A percentile compares a stretch with the other conserved stretches of the same genome.
Conservation (phyloP, 2,888 invertebrate species). For the Cephus spinipes region DNA sequence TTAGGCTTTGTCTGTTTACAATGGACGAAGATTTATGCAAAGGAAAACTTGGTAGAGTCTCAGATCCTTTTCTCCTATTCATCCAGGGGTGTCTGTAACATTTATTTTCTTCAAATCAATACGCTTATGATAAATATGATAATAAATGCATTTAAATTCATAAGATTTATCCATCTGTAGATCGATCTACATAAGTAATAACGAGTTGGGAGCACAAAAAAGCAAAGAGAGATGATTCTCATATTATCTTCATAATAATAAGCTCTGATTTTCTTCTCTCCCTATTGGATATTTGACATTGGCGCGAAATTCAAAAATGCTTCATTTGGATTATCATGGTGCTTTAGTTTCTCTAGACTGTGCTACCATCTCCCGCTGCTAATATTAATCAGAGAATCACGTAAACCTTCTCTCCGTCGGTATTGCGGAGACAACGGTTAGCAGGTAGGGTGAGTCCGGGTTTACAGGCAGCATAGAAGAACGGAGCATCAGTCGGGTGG, state of each 20-base stretch:
- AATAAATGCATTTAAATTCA: no score
- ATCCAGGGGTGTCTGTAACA: background rate
- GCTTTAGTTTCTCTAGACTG: background rate
- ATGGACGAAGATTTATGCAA: background rate
- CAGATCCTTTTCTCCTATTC: background rate
- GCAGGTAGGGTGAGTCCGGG: conserved; percentile 27
- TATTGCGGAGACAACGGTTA: conserved; percentile 9
- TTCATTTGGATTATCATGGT: background rate
- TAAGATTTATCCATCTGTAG: background rate
- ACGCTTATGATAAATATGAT: background rate
- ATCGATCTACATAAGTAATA: background rate
- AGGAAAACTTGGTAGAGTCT: background rate
- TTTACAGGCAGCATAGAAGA: conserved; percentile 29
- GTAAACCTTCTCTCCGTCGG: background rate
- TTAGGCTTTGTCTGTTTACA: background rate
- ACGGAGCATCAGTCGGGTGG: conserved; percentile 60
- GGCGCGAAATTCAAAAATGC: background rate
- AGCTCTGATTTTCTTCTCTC: background rate
- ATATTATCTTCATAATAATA: background rate
- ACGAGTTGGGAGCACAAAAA: background rate
- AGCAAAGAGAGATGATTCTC: background rate
- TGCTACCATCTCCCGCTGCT: background rate
- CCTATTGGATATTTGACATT: background rate
- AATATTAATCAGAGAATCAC: background rate
- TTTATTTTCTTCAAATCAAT: background rate